Percentiles rank a stretch among this genome's conserved stretches.
Evolutionary conservation across 2,797 vertebrate species (phyloP).

Genomic region (Melanotaenia parkinsoni): DNA sequence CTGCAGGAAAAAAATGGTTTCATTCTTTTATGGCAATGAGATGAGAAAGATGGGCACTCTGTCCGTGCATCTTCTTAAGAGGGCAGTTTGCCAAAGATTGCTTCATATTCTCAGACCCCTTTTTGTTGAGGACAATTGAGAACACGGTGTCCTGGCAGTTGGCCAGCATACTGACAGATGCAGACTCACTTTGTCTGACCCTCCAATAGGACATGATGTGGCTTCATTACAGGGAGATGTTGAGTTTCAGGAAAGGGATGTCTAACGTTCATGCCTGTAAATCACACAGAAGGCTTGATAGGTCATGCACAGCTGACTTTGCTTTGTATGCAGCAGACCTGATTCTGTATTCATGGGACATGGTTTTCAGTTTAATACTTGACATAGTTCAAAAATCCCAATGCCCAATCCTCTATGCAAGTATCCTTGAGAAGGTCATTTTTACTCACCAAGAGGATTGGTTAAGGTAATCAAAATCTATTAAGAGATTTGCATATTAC

Average conservation of each 20-base stretch:
- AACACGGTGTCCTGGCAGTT: constrained; percentile 70
- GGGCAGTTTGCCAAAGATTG: constrained; percentile 49
- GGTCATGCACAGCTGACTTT: constrained; percentile 2
- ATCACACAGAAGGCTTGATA: constrained; percentile 26
- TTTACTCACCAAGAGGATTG: constrained; percentile 2
- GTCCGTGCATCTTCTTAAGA: constrained; percentile 37
- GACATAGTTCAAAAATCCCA: not conserved
- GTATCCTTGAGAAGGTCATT: constrained; percentile 26
- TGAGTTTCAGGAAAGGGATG: constrained; percentile 27
- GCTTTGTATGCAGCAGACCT: constrained; percentile 17
- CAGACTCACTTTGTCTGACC: constrained; percentile 60
- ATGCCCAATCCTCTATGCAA: not conserved
- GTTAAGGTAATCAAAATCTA: constrained; percentile 21
- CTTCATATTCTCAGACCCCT: constrained; percentile 55
- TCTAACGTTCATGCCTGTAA: constrained; percentile 50
- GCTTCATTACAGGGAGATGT: constrained; percentile 39
- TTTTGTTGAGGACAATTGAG: constrained; percentile 63
- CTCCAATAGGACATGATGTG: constrained; percentile 45
- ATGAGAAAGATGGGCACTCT: constrained; percentile 48
- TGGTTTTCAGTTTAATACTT: not conserved
- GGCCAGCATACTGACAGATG: constrained; percentile 57
- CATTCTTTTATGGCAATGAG: constrained; percentile 63
- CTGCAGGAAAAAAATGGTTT: constrained; percentile 54
- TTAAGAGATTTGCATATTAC: constrained; percentile 26
- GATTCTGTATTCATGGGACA: constrained; percentile 16